Base-by-base conservation (phyloP, 2,113 vertebrate species). In the Artemisiospiza belli region DNA sequence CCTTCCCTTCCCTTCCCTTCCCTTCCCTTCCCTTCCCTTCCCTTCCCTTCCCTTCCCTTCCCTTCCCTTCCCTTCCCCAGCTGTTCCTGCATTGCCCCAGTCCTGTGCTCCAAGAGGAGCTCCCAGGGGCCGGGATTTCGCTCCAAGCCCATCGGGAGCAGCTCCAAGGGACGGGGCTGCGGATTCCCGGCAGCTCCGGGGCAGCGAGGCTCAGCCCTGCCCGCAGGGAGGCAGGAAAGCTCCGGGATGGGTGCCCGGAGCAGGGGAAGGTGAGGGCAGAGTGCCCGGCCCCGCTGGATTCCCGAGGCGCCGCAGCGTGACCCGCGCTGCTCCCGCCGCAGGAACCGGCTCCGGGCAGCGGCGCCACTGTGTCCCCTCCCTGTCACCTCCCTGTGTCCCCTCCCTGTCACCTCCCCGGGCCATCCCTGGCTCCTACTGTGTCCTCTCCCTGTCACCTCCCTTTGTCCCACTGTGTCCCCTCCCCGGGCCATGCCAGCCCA, bases 181-280 rank as follows among this genome's bases (percentile, higher is more conserved):
- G 30, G 23, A 27, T 25, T 47, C 58, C 66, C 41, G 20, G 22
- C 6, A 0, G 63, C 64, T 30, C 6, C 1, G 46, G 44, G 51
- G 51, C 46, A 52, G 69, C 0, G 3, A 20, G 39, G 33, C 30
- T 69, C 59, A 66, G 6, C 61, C 55, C 51, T 5, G 37, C 44
- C 7, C 1, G 0, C 1, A 19, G 31, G 54, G 31, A 33, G 1
- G 31, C 61, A 46, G 22, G 31, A 15, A 46, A 39, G 4, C 72
- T 19, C n/a, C 4, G 0, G 47, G 49, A 9, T 0, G 27, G 51
- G 15, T 16, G 63, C 47, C 3, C 0, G 77, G 52, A 67, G 54
- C 14, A 5, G 5, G 44, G 49, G 44, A 64, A 73, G 89, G 77
- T 0, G 2, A 72, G 33, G 95, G 89, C 86, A 28, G 20, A 54